A percentile compares a stretch with the other conserved stretches of the same genome.
Conservation (phyloP, 2,113 vertebrate species). For the Maccullochella peelii region DNA sequence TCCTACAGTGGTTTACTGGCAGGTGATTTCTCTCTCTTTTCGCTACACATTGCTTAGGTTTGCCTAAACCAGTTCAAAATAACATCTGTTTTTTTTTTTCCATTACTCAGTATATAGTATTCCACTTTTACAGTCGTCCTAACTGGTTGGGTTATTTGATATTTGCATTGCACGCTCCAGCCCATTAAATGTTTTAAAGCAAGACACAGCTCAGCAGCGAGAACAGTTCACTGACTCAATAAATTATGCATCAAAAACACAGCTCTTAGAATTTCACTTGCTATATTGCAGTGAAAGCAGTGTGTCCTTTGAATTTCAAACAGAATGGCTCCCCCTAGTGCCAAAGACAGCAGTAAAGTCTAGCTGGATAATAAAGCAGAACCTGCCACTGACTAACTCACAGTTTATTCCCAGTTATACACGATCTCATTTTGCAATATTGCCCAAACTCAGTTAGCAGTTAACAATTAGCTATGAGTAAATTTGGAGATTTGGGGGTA, state of each 20-base stretch:
- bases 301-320: slow-evolving; percentile 68
- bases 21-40: slow-evolving; percentile 49
- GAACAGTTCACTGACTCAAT: slow-evolving; percentile 62
- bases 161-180: slow-evolving; percentile 37
- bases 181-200: slow-evolving; percentile 65
- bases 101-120: neutral
- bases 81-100: slow-evolving; percentile 17
- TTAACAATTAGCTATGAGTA: neutral
- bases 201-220: slow-evolving; percentile 41
- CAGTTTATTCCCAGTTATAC: neutral
- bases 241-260: slow-evolving; percentile 73
- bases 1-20: slow-evolving; percentile 53
- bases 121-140: neutral
- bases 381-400: neutral
- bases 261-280: slow-evolving; percentile 52
- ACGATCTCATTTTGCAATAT: neutral
- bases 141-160: slow-evolving; percentile 24
- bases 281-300: slow-evolving; percentile 31
- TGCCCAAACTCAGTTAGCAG: neutral
- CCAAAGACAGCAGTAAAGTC: neutral
- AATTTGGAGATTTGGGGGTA: neutral
- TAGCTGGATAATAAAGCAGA: neutral
- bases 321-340: slow-evolving; percentile 84
- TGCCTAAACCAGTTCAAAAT: slow-evolving; percentile 9
- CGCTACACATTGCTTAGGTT: neutral